A percentile compares a stretch with the other conserved stretches of the same genome.
These are phyloP conservation scores for Drosophila lini DNA, from an alignment of 1,140 invertebrate species.

Conservation along the genomic window DNA sequence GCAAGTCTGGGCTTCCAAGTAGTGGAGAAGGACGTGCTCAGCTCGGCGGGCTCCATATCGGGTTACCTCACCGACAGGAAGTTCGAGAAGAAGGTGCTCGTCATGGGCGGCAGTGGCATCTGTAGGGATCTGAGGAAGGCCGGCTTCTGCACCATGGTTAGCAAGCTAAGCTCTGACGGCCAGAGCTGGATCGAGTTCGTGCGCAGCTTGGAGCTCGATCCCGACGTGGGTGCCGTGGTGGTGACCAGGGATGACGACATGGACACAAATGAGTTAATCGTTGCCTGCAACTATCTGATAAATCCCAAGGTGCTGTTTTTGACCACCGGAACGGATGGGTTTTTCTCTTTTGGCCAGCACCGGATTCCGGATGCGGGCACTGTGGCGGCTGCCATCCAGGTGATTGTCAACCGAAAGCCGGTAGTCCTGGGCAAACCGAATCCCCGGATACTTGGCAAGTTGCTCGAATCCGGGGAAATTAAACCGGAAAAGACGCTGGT, in stretches of 20 bases:
- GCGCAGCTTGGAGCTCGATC: constrained; percentile 25
- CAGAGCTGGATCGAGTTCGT: constrained; percentile 2
- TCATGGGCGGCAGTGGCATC: constrained; percentile 48
- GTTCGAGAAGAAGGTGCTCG: constrained; percentile 40
- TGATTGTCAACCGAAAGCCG: constrained; percentile 43
- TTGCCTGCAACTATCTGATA: constrained; percentile 46
- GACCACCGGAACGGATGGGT: constrained; percentile 32
- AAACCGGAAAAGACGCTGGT: constrained; percentile 62
- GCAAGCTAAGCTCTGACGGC: not conserved
- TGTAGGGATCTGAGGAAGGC: constrained; percentile 23
- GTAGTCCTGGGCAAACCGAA: constrained; percentile 64
- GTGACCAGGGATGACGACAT: constrained; percentile 44
- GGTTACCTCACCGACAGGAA: constrained; percentile 26
- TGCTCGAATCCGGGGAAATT: constrained; percentile 17
- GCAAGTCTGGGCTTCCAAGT: constrained; percentile 24
- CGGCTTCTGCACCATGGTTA: constrained; percentile 14
- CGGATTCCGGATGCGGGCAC: constrained; percentile 38
- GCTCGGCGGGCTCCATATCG: constrained; percentile 23
- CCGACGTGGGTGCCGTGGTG: constrained; percentile 53
- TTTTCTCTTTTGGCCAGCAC: constrained; percentile 11
- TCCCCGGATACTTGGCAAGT: constrained; percentile 40
- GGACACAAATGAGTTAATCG: constrained; percentile 23
- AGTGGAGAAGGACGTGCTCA: constrained; percentile 13
- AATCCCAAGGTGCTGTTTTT: constrained; percentile 36
- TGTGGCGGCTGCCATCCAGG: constrained; percentile 44